phyloP scores from a whole-genome alignment of 2,888 invertebrate species.

The Aspidapion aeneum region DNA sequence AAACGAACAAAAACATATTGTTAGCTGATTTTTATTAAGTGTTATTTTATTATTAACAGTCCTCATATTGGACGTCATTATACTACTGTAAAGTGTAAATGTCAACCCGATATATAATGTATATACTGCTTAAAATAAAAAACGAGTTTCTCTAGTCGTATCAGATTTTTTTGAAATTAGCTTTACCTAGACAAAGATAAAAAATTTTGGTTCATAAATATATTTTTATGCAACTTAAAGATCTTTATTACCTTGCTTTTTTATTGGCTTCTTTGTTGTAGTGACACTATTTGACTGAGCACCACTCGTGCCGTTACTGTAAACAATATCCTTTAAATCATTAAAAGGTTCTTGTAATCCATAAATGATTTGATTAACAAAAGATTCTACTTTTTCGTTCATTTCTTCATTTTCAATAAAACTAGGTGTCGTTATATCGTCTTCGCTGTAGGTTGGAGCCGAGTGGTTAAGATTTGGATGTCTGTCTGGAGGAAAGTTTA shows the following conservation, averaged over 20 bases:
- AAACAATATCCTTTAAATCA: slow-evolving; percentile 73
- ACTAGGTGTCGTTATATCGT: slow-evolving; percentile 72
- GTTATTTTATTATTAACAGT: too few species aligned
- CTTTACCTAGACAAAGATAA: too few species aligned
- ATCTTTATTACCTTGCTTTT: slow-evolving; percentile 31
- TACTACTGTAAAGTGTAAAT: too few species aligned
- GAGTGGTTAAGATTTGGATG: slow-evolving; percentile 79
- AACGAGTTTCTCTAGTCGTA: too few species aligned
- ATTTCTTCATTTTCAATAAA: slow-evolving; percentile 74
- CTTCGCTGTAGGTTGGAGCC: slow-evolving; percentile 53
- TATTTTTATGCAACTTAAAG: too few species aligned
- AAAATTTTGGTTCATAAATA: too few species aligned
- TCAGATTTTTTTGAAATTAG: too few species aligned
- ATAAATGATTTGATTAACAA: slow-evolving; percentile 80
- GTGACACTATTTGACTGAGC: slow-evolving; percentile 35
- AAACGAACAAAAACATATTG: too few species aligned
- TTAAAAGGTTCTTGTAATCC: slow-evolving; percentile 81
- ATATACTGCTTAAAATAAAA: too few species aligned
- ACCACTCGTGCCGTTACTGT: slow-evolving; percentile 45
- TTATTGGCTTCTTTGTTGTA: slow-evolving; percentile 43
- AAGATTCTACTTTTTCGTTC: slow-evolving; percentile 74
- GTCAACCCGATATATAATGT: too few species aligned
- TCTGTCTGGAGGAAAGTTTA: slow-evolving; percentile 79
- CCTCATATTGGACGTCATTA: too few species aligned
- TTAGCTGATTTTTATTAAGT: too few species aligned